A percentile compares a stretch with the other conserved stretches of the same genome.
These are phyloP conservation scores for Ruditapes philippinarum DNA, from an alignment of 1,140 invertebrate genomes.

Conservation along the genomic window DNA sequence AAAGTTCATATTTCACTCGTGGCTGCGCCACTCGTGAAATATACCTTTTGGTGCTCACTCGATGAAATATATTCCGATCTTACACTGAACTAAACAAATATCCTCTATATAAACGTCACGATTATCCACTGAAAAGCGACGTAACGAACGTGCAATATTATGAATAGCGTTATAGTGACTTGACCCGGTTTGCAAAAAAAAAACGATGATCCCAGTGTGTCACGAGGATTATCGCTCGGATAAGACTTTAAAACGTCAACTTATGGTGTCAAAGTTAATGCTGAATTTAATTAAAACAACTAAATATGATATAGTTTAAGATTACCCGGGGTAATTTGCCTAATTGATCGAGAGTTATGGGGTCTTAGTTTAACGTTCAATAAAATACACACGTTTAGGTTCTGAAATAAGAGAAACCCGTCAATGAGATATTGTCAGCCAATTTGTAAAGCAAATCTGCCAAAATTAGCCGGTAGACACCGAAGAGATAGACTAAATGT, in stretches of 20 bases:
- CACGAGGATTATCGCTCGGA: neutral
- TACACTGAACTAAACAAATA: no score
- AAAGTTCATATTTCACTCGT: no score
- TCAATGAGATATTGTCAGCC: neutral
- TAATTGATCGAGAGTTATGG: slow-evolving; percentile 17
- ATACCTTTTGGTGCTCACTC: no score
- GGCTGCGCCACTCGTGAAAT: no score
- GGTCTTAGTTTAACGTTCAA: neutral
- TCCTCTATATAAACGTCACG: no score
- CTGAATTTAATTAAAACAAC: slow-evolving; percentile 35
- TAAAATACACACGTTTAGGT: neutral
- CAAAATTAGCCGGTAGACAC: neutral
- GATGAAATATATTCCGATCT: no score
- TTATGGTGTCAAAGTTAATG: slow-evolving; percentile 1
- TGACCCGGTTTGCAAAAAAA: no score
- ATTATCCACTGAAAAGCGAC: no score
- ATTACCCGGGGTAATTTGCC: neutral
- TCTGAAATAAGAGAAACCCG: neutral
- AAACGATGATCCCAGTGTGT: neutral
- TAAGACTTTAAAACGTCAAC: neutral
- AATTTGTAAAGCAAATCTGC: slow-evolving; percentile 2
- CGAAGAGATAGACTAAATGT: neutral
- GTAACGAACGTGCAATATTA: no score
- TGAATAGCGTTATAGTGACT: no score
- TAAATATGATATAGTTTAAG: neutral